These are phyloP conservation scores for Calonectris borealis DNA, from an alignment of 2,113 vertebrate species.

Conservation along the genomic window DNA sequence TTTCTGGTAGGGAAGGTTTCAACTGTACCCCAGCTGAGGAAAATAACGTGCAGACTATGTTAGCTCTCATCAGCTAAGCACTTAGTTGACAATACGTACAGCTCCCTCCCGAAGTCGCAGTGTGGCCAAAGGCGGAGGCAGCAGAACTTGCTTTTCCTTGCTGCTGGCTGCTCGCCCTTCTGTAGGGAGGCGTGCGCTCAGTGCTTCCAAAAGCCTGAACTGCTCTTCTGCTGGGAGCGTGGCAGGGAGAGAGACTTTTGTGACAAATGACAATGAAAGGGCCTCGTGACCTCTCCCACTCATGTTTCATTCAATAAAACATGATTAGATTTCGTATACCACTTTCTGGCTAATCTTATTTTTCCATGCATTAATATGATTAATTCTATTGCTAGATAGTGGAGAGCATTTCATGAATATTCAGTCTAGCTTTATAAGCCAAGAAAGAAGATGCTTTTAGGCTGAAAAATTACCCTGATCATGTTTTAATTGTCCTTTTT, in stretches of 20 bases:
- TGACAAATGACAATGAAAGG: not conserved
- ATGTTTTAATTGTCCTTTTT: constrained; percentile 11
- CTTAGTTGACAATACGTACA: fast-evolving
- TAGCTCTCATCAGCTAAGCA: not conserved
- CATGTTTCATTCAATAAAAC: constrained; percentile 24
- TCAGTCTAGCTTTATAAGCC: not conserved
- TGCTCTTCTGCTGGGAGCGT: not conserved
- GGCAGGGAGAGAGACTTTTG: not conserved
- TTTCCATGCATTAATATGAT: constrained; percentile 42
- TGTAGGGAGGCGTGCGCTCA: fast-evolving
- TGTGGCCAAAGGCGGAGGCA: fast-evolving
- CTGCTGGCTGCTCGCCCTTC: not conserved
- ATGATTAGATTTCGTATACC: not conserved
- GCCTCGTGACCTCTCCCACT: not conserved
- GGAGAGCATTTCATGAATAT: constrained; percentile 39
- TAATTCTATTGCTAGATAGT: constrained; percentile 44
- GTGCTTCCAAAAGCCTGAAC: not conserved
- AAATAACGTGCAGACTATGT: fast-evolving
- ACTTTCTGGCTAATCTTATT: constrained; percentile 1
- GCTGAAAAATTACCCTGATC: not conserved
- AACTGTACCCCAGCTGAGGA: not conserved
- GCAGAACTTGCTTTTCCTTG: fast-evolving
- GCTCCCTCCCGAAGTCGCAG: fast-evolving
- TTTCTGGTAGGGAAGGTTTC: not conserved
- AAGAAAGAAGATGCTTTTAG: not conserved